Conservation (phyloP, 1,140 invertebrate species). For the Drosophila gunungcola region DNA sequence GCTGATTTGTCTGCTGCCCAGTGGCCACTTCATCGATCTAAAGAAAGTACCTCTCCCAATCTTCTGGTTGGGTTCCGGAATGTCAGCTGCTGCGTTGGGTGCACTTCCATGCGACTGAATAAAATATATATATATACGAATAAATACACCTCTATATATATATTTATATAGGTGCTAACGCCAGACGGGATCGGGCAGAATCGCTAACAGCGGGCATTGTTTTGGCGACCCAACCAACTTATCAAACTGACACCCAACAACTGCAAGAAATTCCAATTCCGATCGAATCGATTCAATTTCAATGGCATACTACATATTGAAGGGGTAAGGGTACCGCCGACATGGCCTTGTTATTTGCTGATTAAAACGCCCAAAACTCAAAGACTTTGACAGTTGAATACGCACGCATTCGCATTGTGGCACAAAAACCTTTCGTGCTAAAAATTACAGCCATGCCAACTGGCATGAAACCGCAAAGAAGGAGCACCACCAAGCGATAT, state of each 20-base stretch:
- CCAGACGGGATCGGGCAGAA: constrained; percentile 13
- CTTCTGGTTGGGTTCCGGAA: constrained; percentile 2
- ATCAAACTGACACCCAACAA: constrained; percentile 80
- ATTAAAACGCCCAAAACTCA: constrained; percentile 67
- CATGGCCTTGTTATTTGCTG: constrained; percentile 60
- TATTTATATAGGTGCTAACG: constrained; percentile 24
- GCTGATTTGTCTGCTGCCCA: neutral
- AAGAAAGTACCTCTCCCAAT: neutral
- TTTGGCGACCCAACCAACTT: constrained; percentile 48
- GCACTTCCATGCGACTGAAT: neutral
- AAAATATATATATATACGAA: neutral
- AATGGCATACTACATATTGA: constrained; percentile 29
- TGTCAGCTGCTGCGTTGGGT: constrained; percentile 13
- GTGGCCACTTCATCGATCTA: constrained; percentile 21
- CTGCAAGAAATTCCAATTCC: constrained; percentile 75
- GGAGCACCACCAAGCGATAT: neutral
- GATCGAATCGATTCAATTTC: constrained; percentile 55
- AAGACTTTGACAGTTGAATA: constrained; percentile 55
- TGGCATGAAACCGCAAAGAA: constrained; percentile 64
- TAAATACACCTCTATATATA: neutral
- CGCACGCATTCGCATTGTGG: constrained; percentile 45
- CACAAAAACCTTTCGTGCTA: constrained; percentile 50
- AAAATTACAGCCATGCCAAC: constrained; percentile 69
- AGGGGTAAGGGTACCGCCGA: constrained; percentile 2
- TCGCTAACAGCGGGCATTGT: constrained; percentile 30